Conservation (phyloP, 30 jellyfish, hydroid and myxozoan genomes). For the Pseudorhiza aurosa region DNA sequence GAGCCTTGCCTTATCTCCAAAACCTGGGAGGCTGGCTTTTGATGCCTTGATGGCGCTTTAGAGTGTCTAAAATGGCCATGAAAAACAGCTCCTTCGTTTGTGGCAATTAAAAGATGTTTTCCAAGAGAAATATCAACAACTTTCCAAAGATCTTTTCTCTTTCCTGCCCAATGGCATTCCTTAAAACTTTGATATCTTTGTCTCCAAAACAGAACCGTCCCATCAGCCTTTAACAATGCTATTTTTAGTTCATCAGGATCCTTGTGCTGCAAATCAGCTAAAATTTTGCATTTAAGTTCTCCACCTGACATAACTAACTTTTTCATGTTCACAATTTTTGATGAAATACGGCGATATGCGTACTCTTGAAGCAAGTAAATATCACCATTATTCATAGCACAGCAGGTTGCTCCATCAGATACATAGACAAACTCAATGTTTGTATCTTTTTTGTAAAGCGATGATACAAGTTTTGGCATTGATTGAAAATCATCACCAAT, state of each 20-base stretch:
- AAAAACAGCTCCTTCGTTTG: conserved; percentile 52
- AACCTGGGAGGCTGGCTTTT: background rate
- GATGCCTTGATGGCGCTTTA: background rate
- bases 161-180: conserved; percentile 67
- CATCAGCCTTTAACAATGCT: conserved; percentile 48
- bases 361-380: conserved; percentile 69
- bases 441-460: conserved; percentile 32
- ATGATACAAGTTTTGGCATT: conserved; percentile 63
- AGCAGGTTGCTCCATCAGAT: conserved; percentile 89
- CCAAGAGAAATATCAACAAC: conserved; percentile 69
- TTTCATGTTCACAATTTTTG: conserved; percentile 19
- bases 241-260: conserved; percentile 67
- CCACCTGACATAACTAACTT: conserved; percentile 59
- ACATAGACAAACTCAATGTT: conserved; percentile 62
- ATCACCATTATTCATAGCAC: conserved; percentile 81
- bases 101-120: conserved; percentile 54
- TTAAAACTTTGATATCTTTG: conserved; percentile 50
- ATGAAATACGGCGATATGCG: conserved; percentile 59
- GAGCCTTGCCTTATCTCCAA: background rate
- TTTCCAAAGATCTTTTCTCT: conserved; percentile 9
- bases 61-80: conserved; percentile 45
- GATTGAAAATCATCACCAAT: conserved; percentile 66
- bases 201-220: conserved; percentile 72
- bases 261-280: conserved; percentile 42
- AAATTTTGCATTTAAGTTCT: conserved; percentile 13